Percentiles rank a stretch among this genome's conserved stretches.
These are phyloP conservation scores for Limosa lapponica DNA, from an alignment of 2,797 vertebrate genomes.

Conservation along the genomic window DNA sequence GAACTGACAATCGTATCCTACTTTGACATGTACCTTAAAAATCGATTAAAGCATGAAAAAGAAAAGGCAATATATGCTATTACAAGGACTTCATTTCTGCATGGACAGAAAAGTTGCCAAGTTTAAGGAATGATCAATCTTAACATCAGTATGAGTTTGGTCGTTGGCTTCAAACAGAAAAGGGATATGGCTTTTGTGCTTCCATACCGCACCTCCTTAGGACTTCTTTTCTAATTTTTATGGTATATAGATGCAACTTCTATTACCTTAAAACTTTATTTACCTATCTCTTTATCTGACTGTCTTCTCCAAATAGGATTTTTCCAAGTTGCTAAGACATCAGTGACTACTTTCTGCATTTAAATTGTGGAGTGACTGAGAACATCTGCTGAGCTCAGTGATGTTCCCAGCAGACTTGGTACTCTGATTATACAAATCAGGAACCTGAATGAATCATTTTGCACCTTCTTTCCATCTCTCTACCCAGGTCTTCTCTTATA, in stretches of 20 bases:
- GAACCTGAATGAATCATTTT: background rate
- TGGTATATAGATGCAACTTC: background rate
- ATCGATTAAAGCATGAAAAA: background rate
- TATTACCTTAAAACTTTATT: background rate
- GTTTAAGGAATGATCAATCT: background rate
- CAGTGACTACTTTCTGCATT: background rate
- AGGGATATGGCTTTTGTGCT: background rate
- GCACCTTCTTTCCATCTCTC: background rate
- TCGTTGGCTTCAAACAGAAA: background rate
- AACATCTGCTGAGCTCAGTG: background rate
- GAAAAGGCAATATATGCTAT: background rate
- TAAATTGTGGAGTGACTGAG: background rate
- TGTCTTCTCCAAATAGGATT: background rate
- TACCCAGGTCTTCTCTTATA: background rate
- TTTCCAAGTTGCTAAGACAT: background rate
- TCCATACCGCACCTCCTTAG: rapidly evolving
- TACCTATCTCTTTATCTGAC: background rate
- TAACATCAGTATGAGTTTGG: background rate
- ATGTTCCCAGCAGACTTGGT: background rate
- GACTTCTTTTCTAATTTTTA: background rate
- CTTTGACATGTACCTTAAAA: constrained; percentile 59
- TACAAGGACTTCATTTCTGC: background rate
- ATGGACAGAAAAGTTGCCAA: background rate
- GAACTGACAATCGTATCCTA: constrained; percentile 32
- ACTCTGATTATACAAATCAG: background rate